phyloP scores from a whole-genome alignment of 2,797 vertebrate genomes.

The Lagorchestes hirsutus region DNA sequence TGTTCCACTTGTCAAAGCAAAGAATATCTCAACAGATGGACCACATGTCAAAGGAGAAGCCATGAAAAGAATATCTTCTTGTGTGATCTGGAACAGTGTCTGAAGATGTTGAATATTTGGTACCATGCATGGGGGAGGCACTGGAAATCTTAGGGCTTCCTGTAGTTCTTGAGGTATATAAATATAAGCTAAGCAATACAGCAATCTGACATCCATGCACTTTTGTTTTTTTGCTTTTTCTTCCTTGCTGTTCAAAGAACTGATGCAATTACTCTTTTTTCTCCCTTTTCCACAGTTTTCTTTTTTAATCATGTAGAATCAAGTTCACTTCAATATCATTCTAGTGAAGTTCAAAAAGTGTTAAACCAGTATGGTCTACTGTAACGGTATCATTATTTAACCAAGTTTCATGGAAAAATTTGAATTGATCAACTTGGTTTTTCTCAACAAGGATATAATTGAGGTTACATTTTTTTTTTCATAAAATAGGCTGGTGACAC shows the following conservation, averaged over 20 bases:
- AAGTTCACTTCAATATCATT: constrained; percentile 54
- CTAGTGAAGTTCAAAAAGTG: constrained; percentile 85
- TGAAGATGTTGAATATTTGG: constrained; percentile 94
- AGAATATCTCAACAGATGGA: constrained; percentile 95
- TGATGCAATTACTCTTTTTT: not conserved
- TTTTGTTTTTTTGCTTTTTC: constrained; percentile 48
- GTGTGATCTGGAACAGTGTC: constrained; percentile 91
- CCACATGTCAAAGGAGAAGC: constrained; percentile 97
- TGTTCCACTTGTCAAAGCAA: constrained; percentile 93
- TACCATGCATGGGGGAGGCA: constrained; percentile 94
- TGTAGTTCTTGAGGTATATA: constrained; percentile 97
- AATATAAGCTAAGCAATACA: constrained; percentile 90
- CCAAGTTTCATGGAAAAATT: constrained; percentile 77
- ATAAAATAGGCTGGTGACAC: constrained; percentile 88
- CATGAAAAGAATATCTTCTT: constrained; percentile 92
- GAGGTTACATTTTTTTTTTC: constrained; percentile 89
- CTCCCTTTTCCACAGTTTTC: constrained; percentile 47
- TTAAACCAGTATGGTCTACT: constrained; percentile 86
- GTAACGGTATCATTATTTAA: constrained; percentile 79
- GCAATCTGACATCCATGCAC: constrained; percentile 56
- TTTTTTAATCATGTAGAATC: constrained; percentile 28
- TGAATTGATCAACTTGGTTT: constrained; percentile 89
- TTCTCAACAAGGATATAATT: constrained; percentile 91
- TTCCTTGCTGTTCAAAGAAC: constrained; percentile 33
- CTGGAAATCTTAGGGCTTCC: constrained; percentile 94